Evolutionary conservation across 2,113 vertebrate species (phyloP).

Genomic region (Maccullochella peelii): DNA sequence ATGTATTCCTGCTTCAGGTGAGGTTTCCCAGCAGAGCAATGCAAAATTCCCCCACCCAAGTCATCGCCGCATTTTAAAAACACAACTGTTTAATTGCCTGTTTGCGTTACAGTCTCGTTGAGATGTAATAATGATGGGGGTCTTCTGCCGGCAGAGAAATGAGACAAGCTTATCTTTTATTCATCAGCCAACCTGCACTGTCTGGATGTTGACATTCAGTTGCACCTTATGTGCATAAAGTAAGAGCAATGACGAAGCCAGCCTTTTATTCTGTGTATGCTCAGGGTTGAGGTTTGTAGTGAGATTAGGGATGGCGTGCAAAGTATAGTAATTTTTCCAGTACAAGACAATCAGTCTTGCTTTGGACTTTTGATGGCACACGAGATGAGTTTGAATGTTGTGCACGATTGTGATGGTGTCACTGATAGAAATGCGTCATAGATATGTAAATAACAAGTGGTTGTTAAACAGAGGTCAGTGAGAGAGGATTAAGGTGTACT

Average conservation of each 20-base stretch:
- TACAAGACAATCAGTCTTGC: not conserved
- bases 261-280: not conserved
- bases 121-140: constrained; percentile 61
- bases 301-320: not conserved
- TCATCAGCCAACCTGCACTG: constrained; percentile 58
- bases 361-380: not conserved
- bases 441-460: constrained; percentile 18
- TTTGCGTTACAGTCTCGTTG: constrained; percentile 36
- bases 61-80: not conserved
- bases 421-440: constrained; percentile 13
- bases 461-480: constrained; percentile 29
- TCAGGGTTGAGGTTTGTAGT: not conserved
- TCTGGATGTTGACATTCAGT: constrained; percentile 61
- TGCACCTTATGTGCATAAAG: constrained; percentile 34
- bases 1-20: constrained; percentile 15
- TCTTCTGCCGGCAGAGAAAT: constrained; percentile 43
- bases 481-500: constrained; percentile 39
- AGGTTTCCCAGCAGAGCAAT: not conserved
- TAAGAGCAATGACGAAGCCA: not conserved
- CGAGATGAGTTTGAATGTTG: not conserved
- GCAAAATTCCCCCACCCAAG: not conserved
- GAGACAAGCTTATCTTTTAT: constrained; percentile 68
- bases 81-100: not conserved
- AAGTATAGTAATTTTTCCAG: not conserved
- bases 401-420: not conserved